Evolutionary conservation across 2,797 vertebrate species (phyloP), one percentile per base, ranked within the genome.

Genomic region (Eurystomus glaucurus): DNA sequence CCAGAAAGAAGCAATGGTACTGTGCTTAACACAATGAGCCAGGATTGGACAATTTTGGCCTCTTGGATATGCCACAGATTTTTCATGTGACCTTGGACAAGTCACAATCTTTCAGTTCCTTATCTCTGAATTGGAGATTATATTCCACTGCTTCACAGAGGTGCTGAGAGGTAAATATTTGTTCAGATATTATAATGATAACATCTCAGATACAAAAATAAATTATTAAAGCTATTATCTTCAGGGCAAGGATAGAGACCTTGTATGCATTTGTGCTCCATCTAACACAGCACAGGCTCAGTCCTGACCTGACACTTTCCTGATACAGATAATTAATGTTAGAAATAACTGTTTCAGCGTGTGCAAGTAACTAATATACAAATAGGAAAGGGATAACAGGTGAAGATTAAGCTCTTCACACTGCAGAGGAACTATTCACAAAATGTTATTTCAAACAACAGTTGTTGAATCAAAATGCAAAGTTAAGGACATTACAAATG

Each of bases 91-190:
- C 97, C 96, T 96, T 96, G 88, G 79, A 90, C 69, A 76, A 93
- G n/a, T 88, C 79, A 85, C 51, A 92, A 20, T 88, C 90, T 94
- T 90, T 90, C 85, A 76, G 62, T 96, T 97, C 51, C 83, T 96
- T 97, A 94, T 96, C 88, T 93, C 70, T 87, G 77, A 95, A 74
- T 29, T 69, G 90, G 15, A 83, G 96, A 97, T 96, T 96, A 94
- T 96, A 94, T 96, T 94, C 93, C 70, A 66, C 21, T 14, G 62
- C 80, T 85, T 87, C 90, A 94, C 72, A 87, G 85, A 90, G 61
- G 72, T 80, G 60, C 68, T 0, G 8, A 79, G 88, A 95, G 86
- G 89, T 90, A 95, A 96, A 93, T 77, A 89, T 94, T 93, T 88
- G 61, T 51, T 86, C 65, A 69, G 93, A 96, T 96, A 95, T 81